Percentiles rank a stretch among this genome's conserved stretches.
phyloP scores from a whole-genome alignment of 2,888 invertebrate species.

The Acrobasis repandana region DNA sequence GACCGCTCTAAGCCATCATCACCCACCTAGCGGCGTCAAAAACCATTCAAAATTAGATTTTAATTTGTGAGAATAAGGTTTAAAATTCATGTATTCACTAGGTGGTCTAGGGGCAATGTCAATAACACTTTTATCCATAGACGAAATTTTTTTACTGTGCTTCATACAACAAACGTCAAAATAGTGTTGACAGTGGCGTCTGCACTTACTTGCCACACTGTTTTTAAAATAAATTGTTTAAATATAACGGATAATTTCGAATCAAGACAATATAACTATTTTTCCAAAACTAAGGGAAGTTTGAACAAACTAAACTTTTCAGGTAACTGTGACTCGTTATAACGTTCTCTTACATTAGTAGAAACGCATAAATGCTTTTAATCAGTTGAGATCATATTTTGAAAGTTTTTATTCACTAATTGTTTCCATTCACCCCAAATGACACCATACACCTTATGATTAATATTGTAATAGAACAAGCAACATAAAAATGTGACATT shows the following conservation, averaged over 20 bases:
- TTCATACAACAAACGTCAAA: no score
- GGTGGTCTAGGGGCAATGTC: no score
- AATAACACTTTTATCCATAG: no score
- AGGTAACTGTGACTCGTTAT: conserved; percentile 15
- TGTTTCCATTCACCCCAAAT: conserved; percentile 18
- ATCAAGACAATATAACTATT: not conserved
- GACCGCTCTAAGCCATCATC: no score
- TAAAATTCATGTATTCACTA: no score
- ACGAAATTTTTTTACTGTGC: no score
- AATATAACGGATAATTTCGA: conserved; percentile 3
- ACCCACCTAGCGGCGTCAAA: no score
- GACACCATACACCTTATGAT: conserved; percentile 5
- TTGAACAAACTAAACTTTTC: conserved; percentile 11
- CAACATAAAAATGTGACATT: not conserved
- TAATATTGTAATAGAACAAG: not conserved
- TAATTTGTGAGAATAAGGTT: no score
- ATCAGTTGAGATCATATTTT: conserved; percentile 12
- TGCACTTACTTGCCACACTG: no score
- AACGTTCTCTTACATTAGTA: not conserved
- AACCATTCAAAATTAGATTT: no score
- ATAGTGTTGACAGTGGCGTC: no score
- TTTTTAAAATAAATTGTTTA: no score
- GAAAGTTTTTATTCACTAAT: not conserved
- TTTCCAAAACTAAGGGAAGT: not conserved
- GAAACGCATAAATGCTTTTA: conserved; percentile 12